Percentiles rank a stretch among this genome's conserved stretches.
Evolutionary conservation across 1,140 invertebrate genomes (phyloP).

Genomic region (Radopholus similis): DNA sequence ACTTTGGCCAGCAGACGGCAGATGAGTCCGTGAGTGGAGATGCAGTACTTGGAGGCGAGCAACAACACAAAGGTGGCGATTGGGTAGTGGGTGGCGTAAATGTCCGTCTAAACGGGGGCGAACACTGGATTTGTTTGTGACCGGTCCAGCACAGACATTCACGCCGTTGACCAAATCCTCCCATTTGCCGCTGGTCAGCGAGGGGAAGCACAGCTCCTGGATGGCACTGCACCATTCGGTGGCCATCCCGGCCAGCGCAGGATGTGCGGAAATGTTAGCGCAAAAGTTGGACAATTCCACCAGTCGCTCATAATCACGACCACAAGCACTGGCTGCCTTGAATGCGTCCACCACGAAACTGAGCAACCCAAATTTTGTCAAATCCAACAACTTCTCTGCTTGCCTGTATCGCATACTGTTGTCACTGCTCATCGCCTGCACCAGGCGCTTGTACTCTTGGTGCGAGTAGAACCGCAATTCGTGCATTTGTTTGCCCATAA

Average conservation of each 20-base stretch:
- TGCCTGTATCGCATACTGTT: slow-evolving; percentile 24
- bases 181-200: slow-evolving; percentile 17
- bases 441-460: slow-evolving; percentile 32
- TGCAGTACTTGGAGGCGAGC: slow-evolving; percentile 51
- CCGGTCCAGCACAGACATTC: slow-evolving; percentile 22
- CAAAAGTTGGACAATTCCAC: slow-evolving; percentile 46
- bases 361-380: neutral
- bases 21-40: slow-evolving; percentile 38
- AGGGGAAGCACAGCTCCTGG: slow-evolving; percentile 38
- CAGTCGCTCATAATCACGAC: slow-evolving; percentile 38
- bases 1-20: slow-evolving; percentile 40
- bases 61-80: slow-evolving; percentile 41
- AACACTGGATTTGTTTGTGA: neutral
- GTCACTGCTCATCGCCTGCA: slow-evolving; percentile 30
- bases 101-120: slow-evolving; percentile 22
- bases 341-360: slow-evolving; percentile 49
- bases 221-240: slow-evolving; percentile 41
- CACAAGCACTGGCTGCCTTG: slow-evolving; percentile 17
- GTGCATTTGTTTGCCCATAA: too few species aligned
- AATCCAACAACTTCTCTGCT: neutral
- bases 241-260: slow-evolving; percentile 29
- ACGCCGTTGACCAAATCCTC: slow-evolving; percentile 25
- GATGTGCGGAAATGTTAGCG: slow-evolving; percentile 62
- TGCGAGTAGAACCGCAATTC: too few species aligned
- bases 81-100: slow-evolving; percentile 36